Evolutionary conservation across 64 coral and sea anemone species (phyloP).

Genomic region (Actinia equina): DNA sequence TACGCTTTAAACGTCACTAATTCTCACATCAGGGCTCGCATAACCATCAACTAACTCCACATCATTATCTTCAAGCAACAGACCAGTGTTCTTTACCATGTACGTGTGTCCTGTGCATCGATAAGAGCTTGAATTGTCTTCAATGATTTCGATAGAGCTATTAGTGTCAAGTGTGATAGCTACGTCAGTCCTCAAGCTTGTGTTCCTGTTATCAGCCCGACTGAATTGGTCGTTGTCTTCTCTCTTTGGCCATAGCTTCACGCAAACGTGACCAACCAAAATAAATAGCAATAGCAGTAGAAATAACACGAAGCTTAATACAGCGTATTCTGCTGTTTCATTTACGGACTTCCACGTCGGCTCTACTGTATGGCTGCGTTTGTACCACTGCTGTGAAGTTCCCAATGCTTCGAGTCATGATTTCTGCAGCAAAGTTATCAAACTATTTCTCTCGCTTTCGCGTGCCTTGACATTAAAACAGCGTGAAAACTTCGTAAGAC

Average conservation of each 20-base stretch:
- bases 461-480: neutral
- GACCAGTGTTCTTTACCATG: neutral
- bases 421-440: neutral
- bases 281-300: neutral
- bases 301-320: neutral
- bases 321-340: neutral
- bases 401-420: neutral
- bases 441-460: too few species aligned
- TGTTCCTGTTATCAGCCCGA: neutral
- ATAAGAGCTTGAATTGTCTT: neutral
- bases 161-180: neutral
- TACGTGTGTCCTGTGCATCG: neutral
- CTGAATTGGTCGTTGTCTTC: neutral
- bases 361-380: neutral
- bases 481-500: too few species aligned
- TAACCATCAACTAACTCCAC: neutral
- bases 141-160: neutral
- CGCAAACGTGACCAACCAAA: neutral
- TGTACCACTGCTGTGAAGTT: neutral
- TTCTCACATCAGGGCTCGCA: neutral
- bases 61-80: neutral
- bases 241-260: neutral
- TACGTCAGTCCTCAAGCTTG: neutral
- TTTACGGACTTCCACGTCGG: neutral
- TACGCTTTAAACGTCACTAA: neutral